phyloP scores from a whole-genome alignment of 2,113 vertebrate genomes.

The Silurus meridionalis region DNA sequence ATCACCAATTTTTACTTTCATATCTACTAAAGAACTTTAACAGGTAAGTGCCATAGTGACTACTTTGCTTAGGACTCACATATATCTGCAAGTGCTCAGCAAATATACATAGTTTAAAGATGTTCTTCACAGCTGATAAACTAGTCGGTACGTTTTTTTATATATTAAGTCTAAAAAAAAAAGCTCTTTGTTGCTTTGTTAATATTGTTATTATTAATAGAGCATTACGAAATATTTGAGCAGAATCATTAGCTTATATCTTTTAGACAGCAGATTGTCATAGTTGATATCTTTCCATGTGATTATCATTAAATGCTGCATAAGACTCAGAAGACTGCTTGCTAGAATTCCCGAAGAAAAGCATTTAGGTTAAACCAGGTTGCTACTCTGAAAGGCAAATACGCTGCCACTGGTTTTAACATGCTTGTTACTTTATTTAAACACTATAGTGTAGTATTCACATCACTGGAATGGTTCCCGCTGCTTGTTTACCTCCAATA shows the following conservation, averaged over 20 bases:
- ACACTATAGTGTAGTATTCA: too few species aligned
- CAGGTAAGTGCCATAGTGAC: background rate
- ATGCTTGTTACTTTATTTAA: background rate
- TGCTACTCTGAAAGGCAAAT: background rate
- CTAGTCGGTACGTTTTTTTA: too few species aligned
- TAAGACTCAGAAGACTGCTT: background rate
- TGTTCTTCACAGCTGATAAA: background rate
- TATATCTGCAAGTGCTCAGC: background rate
- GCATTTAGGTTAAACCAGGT: background rate
- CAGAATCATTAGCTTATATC: background rate
- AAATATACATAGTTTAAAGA: background rate
- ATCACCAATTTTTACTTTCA: background rate
- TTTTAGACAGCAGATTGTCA: too few species aligned
- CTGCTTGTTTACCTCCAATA: too few species aligned
- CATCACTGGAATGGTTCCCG: too few species aligned
- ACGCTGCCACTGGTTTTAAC: background rate
- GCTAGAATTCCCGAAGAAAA: background rate
- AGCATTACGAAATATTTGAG: background rate
- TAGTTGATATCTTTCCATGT: too few species aligned
- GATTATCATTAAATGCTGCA: too few species aligned
- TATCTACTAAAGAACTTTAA: conserved; percentile 11
- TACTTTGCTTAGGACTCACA: too few species aligned
- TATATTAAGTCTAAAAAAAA: too few species aligned
- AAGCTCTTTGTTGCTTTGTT: background rate
- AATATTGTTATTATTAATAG: background rate